phyloP scores from a whole-genome alignment of 1,140 invertebrate species.

The Apis dorsata region DNA sequence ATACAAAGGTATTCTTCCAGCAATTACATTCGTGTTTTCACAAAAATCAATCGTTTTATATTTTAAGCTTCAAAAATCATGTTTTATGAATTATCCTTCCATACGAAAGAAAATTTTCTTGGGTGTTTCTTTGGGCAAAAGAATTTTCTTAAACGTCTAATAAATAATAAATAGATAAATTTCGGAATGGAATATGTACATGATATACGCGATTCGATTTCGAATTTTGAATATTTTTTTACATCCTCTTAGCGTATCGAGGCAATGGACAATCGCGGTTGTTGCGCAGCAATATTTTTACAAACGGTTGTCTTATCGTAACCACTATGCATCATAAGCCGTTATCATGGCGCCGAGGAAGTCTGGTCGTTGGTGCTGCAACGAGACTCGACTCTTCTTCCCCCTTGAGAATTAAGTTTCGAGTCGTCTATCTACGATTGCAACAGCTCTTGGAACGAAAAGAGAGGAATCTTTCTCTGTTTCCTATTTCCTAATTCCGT shows the following conservation, averaged over 20 bases:
- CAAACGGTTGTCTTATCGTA: slow-evolving; percentile 40
- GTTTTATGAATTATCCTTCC: too few species aligned
- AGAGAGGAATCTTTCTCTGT: not conserved
- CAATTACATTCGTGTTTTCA: not conserved
- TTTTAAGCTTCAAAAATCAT: too few species aligned
- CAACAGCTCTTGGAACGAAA: not conserved
- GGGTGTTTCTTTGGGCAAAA: too few species aligned
- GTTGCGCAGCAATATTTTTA: slow-evolving; percentile 31
- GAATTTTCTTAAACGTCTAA: too few species aligned
- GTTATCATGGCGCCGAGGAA: slow-evolving; percentile 33
- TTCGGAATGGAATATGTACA: too few species aligned
- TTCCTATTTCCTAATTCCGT: not conserved
- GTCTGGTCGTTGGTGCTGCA: not conserved
- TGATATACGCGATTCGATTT: not conserved
- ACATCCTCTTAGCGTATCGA: not conserved
- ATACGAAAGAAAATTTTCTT: too few species aligned
- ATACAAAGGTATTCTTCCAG: not conserved
- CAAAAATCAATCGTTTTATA: too few species aligned
- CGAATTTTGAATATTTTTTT: not conserved
- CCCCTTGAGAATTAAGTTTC: slow-evolving; percentile 36
- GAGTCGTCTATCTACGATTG: slow-evolving; percentile 7
- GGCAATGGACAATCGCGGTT: not conserved
- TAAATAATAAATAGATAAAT: too few species aligned
- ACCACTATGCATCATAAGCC: slow-evolving; percentile 44
- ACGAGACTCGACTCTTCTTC: slow-evolving; percentile 8